These are phyloP conservation scores for Orthonevra nobilis DNA, from an alignment of 2,888 invertebrate species.

Conservation along the genomic window DNA sequence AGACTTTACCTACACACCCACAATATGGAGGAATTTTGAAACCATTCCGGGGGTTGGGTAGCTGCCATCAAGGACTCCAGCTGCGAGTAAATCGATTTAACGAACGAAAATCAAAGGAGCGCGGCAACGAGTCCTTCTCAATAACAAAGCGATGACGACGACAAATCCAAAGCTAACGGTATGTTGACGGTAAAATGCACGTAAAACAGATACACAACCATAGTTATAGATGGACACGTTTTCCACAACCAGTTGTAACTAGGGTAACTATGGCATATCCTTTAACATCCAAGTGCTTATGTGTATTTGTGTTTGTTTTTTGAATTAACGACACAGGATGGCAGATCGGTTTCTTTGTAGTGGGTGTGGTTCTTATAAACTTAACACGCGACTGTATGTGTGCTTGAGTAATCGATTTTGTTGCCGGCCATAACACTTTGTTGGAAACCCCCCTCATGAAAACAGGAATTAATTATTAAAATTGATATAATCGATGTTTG, in stretches of 20 bases:
- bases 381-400: conserved; percentile 3
- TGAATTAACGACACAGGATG: conserved; percentile 18
- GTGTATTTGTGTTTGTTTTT: conserved; percentile 34
- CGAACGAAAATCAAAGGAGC: conserved; percentile 46
- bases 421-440: neutral
- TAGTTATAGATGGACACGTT: conserved; percentile 27
- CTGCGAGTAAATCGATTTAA: conserved; percentile 66
- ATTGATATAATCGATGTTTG: too few species aligned
- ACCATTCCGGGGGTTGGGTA: conserved; percentile 44
- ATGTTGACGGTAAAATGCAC: neutral
- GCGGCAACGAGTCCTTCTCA: conserved; percentile 51
- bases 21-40: conserved; percentile 34
- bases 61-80: conserved; percentile 57
- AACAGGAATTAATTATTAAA: conserved; percentile 11
- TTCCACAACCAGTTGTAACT: conserved; percentile 22
- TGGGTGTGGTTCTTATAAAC: conserved; percentile 32
- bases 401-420: conserved; percentile 33
- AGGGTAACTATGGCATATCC: conserved; percentile 41
- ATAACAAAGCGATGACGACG: conserved; percentile 32
- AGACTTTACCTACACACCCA: neutral
- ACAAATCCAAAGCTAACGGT: neutral
- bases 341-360: conserved; percentile 5
- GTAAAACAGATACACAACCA: neutral
- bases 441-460: neutral
- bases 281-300: conserved; percentile 18